A percentile compares a stretch with the other conserved stretches of the same genome.
Evolutionary conservation across 2,797 vertebrate species (phyloP).

Genomic region (Prionace glauca): DNA sequence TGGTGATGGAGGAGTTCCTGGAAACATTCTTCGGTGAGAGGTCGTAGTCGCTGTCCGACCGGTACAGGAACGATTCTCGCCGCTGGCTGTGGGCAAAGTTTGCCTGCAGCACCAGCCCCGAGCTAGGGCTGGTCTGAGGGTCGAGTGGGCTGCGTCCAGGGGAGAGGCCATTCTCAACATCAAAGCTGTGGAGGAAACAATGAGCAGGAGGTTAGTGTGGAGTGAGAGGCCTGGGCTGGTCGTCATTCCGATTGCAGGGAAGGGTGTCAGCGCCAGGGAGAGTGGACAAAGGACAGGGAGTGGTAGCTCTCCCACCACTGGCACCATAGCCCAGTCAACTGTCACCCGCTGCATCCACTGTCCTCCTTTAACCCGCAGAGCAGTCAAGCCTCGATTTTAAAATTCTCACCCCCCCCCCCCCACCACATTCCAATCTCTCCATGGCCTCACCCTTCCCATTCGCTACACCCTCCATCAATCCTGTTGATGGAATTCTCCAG

Average conservation of each 20-base stretch:
- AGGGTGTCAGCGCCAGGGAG: background rate
- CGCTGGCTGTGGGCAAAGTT: conserved; percentile 77
- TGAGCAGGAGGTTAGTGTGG: background rate
- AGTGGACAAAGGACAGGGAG: background rate
- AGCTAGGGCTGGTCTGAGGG: conserved; percentile 66
- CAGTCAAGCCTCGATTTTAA: background rate
- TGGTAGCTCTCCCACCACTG: background rate
- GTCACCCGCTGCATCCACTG: background rate
- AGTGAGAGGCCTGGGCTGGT: background rate
- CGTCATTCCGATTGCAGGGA: background rate
- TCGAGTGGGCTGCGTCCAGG: conserved; percentile 65
- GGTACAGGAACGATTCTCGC: conserved; percentile 87
- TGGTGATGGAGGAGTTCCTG: conserved; percentile 76
- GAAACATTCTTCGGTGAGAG: conserved; percentile 79
- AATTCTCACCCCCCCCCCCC: background rate
- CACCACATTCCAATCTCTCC: background rate
- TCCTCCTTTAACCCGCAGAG: too few species aligned
- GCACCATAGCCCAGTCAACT: background rate
- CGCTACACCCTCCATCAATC: background rate
- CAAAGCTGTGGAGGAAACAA: conserved; percentile 62
- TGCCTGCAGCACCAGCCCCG: conserved; percentile 68
- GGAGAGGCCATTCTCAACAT: conserved; percentile 80
- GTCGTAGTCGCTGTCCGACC: conserved; percentile 86
- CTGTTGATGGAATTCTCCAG: too few species aligned
- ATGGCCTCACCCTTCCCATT: background rate